A percentile compares a stretch with the other conserved stretches of the same genome.
phyloP scores from a whole-genome alignment of 1,140 invertebrate species.

The Potamilus streckersoni region DNA sequence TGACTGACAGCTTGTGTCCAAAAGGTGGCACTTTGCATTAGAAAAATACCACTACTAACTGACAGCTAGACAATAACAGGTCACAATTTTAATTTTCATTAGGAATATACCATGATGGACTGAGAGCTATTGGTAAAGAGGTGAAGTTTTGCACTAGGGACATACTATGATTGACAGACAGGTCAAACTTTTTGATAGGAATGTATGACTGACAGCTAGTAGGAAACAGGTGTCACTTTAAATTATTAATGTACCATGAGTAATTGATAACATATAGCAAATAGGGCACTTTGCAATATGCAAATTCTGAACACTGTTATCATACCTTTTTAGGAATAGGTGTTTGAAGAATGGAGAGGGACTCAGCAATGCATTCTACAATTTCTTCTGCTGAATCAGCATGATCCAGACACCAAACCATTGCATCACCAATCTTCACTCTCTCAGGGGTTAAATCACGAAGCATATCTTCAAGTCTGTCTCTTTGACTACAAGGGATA shows the following conservation, averaged over 20 bases:
- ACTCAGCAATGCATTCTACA: constrained; percentile 82
- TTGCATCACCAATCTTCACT: constrained; percentile 79
- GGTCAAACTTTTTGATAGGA: too few relatives aligned
- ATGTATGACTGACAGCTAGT: too few relatives aligned
- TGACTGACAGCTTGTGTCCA: too few relatives aligned
- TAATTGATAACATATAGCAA: background rate
- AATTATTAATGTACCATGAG: background rate
- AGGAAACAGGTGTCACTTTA: too few relatives aligned
- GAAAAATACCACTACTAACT: too few relatives aligned
- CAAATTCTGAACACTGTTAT: background rate
- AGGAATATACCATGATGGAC: too few relatives aligned
- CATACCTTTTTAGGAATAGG: constrained; percentile 84
- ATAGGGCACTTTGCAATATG: background rate
- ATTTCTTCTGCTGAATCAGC: constrained; percentile 98
- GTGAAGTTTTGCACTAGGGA: too few relatives aligned
- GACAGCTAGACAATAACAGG: too few relatives aligned
- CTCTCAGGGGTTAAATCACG: constrained; percentile 88
- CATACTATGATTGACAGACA: too few relatives aligned
- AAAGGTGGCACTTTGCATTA: too few relatives aligned
- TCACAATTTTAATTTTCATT: too few relatives aligned
- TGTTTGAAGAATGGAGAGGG: constrained; percentile 81
- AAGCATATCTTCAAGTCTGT: constrained; percentile 92
- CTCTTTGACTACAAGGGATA: constrained; percentile 77
- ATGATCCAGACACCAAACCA: constrained; percentile 99
- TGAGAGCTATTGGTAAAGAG: too few relatives aligned